These are phyloP conservation scores for Telmatherina bonti DNA, from an alignment of 2,797 vertebrate species.

Conservation along the genomic window DNA sequence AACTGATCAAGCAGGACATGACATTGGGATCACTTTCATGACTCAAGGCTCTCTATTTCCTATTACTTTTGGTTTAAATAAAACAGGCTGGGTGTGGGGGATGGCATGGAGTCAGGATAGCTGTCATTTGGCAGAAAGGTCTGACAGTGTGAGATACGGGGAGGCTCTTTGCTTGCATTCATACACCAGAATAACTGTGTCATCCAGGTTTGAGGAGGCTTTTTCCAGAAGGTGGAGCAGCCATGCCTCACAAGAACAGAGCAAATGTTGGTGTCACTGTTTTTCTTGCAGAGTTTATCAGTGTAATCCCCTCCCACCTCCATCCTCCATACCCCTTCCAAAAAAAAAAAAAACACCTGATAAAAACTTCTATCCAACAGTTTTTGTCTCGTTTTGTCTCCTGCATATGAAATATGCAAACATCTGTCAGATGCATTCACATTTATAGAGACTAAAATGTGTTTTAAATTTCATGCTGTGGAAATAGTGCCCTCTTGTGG, in stretches of 20 bases:
- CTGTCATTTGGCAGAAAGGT: slow-evolving; percentile 50
- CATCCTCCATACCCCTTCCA: too few relatives aligned
- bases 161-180: slow-evolving; percentile 32
- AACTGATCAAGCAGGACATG: slow-evolving; percentile 58
- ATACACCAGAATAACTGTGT: slow-evolving; percentile 60
- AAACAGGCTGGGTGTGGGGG: slow-evolving; percentile 53
- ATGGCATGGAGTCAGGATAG: slow-evolving; percentile 27
- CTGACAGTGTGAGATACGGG: slow-evolving; percentile 52
- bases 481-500: slow-evolving; percentile 70
- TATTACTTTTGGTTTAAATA: slow-evolving; percentile 61
- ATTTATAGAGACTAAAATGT: slow-evolving; percentile 18
- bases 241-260: slow-evolving; percentile 48
- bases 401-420: slow-evolving; percentile 21
- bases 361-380: slow-evolving; percentile 29
- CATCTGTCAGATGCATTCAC: slow-evolving; percentile 15
- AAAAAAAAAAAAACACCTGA: slow-evolving; percentile 38
- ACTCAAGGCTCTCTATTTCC: slow-evolving; percentile 62
- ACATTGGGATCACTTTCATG: slow-evolving; percentile 68
- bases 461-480: slow-evolving; percentile 20
- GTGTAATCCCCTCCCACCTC: slow-evolving; percentile 33
- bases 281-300: slow-evolving; percentile 43
- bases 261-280: slow-evolving; percentile 59
- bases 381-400: background rate
- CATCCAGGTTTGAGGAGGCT: slow-evolving; percentile 54
- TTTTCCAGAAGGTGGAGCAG: slow-evolving; percentile 64